A percentile compares a stretch with the other conserved stretches of the same genome.
These are phyloP conservation scores for Drosophila nannoptera DNA, from an alignment of 1,140 invertebrate genomes.

Conservation along the genomic window DNA sequence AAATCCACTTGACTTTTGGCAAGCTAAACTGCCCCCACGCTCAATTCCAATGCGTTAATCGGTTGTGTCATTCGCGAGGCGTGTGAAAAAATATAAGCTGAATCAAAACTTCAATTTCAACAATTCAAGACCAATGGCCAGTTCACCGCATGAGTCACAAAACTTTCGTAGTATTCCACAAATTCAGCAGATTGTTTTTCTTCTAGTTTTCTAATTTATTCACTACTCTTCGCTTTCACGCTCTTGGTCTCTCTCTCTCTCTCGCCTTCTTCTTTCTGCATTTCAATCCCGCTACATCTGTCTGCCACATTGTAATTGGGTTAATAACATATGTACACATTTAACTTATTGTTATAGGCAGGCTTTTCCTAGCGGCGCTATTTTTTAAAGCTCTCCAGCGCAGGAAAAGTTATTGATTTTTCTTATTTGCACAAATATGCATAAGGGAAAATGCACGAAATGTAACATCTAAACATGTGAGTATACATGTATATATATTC, in stretches of 20 bases:
- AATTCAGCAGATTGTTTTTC: conserved; percentile 8
- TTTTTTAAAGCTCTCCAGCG: conserved; percentile 29
- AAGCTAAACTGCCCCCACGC: conserved; percentile 38
- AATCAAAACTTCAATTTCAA: conserved; percentile 43
- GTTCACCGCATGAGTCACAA: conserved; percentile 31
- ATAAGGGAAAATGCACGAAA: conserved; percentile 35
- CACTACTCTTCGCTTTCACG: conserved; percentile 15
- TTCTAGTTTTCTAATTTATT: conserved; percentile 30
- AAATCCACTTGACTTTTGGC: conserved; percentile 59
- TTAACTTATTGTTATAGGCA: conserved; percentile 55
- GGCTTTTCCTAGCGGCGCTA: conserved; percentile 55
- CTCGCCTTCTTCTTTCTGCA: not conserved
- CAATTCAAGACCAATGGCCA: conserved; percentile 29
- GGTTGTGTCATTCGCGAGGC: conserved; percentile 19
- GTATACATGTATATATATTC: not conserved
- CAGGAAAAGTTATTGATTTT: conserved; percentile 65
- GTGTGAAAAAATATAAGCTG: conserved; percentile 39
- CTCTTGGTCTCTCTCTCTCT: not conserved
- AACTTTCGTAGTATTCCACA: conserved; percentile 6
- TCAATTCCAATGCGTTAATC: conserved; percentile 1
- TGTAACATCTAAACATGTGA: conserved; percentile 5
- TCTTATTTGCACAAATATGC: conserved; percentile 62
- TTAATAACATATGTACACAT: conserved; percentile 61
- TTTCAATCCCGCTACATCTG: conserved; percentile 26
- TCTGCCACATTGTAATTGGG: conserved; percentile 59